Evolutionary conservation across 1,140 invertebrate species (phyloP).

Genomic region (Drosophila serrata): DNA sequence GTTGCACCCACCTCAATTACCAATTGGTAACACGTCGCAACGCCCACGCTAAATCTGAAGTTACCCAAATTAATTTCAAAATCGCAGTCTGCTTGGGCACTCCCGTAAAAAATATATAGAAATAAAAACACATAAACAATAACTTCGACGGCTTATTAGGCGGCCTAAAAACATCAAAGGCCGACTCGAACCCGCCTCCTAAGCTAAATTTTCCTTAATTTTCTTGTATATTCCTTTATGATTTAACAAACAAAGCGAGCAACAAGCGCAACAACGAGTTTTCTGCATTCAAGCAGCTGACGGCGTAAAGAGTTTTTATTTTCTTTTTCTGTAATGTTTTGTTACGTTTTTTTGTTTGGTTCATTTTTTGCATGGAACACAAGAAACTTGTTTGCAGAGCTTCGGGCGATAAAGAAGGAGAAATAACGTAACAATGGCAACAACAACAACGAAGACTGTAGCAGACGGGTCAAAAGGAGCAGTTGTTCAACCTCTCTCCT

Average conservation of each 20-base stretch:
- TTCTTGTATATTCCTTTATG: conserved; percentile 46
- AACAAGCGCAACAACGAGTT: conserved; percentile 76
- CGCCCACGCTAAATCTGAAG: conserved; percentile 23
- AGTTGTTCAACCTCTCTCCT: conserved; percentile 20
- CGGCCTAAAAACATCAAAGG: conserved; percentile 63
- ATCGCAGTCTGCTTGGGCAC: conserved; percentile 15
- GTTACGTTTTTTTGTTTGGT: conserved; percentile 30
- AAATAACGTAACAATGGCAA: conserved; percentile 65
- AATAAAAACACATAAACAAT: conserved; percentile 25
- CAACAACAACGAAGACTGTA: conserved; percentile 41
- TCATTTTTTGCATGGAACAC: conserved; percentile 43
- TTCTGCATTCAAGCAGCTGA: conserved; percentile 74
- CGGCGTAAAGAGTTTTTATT: conserved; percentile 36
- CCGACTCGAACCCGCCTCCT: conserved; percentile 11
- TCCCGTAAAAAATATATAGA: neutral
- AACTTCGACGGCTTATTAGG: conserved; percentile 48
- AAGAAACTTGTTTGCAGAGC: conserved; percentile 78
- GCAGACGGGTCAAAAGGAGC: conserved; percentile 79
- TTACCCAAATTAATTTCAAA: conserved; percentile 39
- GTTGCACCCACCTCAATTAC: conserved; percentile 43
- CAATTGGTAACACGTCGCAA: conserved; percentile 25
- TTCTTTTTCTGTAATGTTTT: conserved; percentile 33
- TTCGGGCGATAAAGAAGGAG: conserved; percentile 61
- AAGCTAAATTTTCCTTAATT: conserved; percentile 29
- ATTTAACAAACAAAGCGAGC: conserved; percentile 69